A percentile compares a stretch with the other conserved stretches of the same genome.
Evolutionary conservation across 2,888 invertebrate species (phyloP).

Genomic region (Loripinus fragilis): DNA sequence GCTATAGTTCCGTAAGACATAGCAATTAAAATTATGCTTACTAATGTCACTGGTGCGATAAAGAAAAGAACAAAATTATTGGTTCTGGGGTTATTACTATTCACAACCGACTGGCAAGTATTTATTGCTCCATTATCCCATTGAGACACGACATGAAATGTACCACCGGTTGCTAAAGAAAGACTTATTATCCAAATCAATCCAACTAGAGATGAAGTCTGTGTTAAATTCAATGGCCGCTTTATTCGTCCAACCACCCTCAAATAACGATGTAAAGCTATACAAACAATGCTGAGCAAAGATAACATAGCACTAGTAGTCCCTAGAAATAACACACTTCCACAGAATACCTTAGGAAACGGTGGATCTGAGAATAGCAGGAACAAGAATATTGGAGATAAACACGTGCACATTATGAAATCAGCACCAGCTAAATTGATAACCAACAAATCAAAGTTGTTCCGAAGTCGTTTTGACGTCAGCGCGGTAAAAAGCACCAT

Average conservation of each 20-base stretch:
- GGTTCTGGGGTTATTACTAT: constrained; percentile 60
- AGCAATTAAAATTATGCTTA: constrained; percentile 67
- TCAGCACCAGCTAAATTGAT: constrained; percentile 74
- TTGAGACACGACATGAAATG: constrained; percentile 67
- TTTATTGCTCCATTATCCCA: constrained; percentile 64
- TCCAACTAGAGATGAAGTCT: constrained; percentile 63
- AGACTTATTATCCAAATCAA: constrained; percentile 70
- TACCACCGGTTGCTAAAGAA: constrained; percentile 68
- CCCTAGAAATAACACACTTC: constrained; percentile 70
- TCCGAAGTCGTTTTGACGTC: constrained; percentile 66
- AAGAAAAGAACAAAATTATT: constrained; percentile 75
- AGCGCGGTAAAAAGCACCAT: constrained; percentile 71
- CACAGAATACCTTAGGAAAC: constrained; percentile 71
- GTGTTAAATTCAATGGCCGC: constrained; percentile 62
- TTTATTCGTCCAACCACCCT: constrained; percentile 66
- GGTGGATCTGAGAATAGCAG: constrained; percentile 71
- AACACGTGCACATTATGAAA: constrained; percentile 71
- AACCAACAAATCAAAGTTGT: constrained; percentile 71
- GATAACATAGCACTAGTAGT: constrained; percentile 70
- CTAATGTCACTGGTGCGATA: constrained; percentile 67
- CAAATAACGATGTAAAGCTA: constrained; percentile 71
- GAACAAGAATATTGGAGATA: constrained; percentile 74
- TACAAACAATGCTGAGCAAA: constrained; percentile 71
- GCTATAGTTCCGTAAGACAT: constrained; percentile 69
- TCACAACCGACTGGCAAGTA: constrained; percentile 70